phyloP scores from a whole-genome alignment of 1,140 invertebrate species.

The Drosophila parvula region DNA sequence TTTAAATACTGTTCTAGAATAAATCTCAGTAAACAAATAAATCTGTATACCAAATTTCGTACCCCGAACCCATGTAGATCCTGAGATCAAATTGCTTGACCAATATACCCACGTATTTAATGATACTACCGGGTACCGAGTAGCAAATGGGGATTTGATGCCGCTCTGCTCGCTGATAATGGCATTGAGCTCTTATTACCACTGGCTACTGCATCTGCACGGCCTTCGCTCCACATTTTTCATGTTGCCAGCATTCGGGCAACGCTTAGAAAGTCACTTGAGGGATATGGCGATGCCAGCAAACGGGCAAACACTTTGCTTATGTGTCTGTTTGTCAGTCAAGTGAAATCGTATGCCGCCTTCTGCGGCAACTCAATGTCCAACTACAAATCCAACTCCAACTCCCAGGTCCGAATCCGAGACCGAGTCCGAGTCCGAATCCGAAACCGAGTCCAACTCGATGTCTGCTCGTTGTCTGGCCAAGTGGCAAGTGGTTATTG shows the following conservation, averaged over 20 bases:
- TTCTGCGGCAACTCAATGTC: constrained; percentile 33
- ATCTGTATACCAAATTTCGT: background rate
- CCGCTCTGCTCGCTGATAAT: constrained; percentile 37
- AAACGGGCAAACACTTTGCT: constrained; percentile 53
- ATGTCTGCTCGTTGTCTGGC: constrained; percentile 67
- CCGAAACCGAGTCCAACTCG: constrained; percentile 25
- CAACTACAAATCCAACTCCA: constrained; percentile 10
- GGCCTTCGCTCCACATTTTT: constrained; percentile 74
- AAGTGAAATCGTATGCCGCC: constrained; percentile 75
- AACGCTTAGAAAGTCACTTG: constrained; percentile 64
- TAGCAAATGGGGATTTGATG: constrained; percentile 53
- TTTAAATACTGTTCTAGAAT: too few species aligned
- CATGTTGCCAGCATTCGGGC: constrained; percentile 64
- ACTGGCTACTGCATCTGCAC: constrained; percentile 34
- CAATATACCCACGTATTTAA: background rate
- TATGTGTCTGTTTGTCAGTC: constrained; percentile 60
- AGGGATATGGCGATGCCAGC: constrained; percentile 45
- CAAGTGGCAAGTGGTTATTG: constrained; percentile 73
- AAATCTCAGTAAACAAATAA: too few species aligned
- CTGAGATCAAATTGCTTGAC: background rate
- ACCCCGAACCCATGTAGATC: background rate
- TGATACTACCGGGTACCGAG: background rate
- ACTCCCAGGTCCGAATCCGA: background rate
- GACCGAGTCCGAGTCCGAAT: constrained; percentile 12
- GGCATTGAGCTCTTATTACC: constrained; percentile 42